Base-by-base conservation (phyloP, 2,797 vertebrate genomes). In the Silurus lanzhouensis region DNA sequence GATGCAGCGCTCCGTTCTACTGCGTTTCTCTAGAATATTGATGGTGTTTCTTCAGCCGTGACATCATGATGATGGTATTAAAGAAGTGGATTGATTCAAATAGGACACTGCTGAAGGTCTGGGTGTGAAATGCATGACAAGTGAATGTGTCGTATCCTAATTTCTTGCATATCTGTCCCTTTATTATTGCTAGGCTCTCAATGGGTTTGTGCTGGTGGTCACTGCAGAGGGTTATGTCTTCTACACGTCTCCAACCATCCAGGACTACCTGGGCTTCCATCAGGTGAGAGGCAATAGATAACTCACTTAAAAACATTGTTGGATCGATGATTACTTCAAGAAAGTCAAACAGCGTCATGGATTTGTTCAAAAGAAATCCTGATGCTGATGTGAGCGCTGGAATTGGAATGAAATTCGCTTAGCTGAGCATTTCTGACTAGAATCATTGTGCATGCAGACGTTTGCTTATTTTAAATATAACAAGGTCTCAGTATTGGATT, bases 211-310 rank as follows among this genome's bases (percentile, higher is more conserved):
- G 81, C 87, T 96, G 57, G 96, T 96, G 89, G 93, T 96, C 88
- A 95, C 95, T 0, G 90, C 94, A 0, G 95, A 95, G 31, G 96
- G 96, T 15, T 75, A 90, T 52, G 94, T 97, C 84, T 96, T 96
- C 83, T 96, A 96, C 13, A 76, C 91, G n/a, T 97, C 95, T 0
- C 63, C 94, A 2, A 96, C 96, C 0, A 93, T 97, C 89, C 95
- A 96, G 82, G 95, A 96, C 86, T 97, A 96, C 82, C 92, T 96
- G 75, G 96, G 96, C 77, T 97, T 97, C 84, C 94, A 96, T 72
- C 95, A 96, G 96, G 96, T 96, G 83, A 92, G 91, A 87, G 63
- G 8, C 25, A 67, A 58, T 3, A 7, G 31, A 58, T 31, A 57
- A 76, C 8, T 25, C 38, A 38, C 38, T 38, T 38, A 2, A 38